Base-by-base conservation (phyloP, 2,113 vertebrate species). In the Vulpes ferrilata region DNA sequence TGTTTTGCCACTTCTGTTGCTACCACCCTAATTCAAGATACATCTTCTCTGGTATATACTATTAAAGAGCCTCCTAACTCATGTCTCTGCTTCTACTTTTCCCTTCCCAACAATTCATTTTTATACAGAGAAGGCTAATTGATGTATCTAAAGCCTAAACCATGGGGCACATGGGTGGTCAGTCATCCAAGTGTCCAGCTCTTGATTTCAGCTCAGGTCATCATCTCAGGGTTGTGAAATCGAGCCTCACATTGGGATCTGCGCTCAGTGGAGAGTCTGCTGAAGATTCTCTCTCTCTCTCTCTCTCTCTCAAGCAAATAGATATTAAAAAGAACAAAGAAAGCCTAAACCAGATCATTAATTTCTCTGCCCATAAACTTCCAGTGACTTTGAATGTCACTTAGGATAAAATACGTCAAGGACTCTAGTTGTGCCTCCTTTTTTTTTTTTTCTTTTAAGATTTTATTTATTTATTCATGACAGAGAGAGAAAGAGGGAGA, bases 351-450 rank as follows among this genome's bases (percentile, higher is more conserved):
- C 30, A 67, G 65, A 27, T 78, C 22, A 57, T 90, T 79, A 67
- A 71, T 90, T 85, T 43, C n/a, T 86, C 64, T 80, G 19, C 55
- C 80, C n/a, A 79, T 55, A 79, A 73, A 9, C 55, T 71, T 85
- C 16, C 32, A 43, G 3, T 71, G 64, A 27, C 11, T 80, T 93
- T 64, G 27, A 55, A 27, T 64, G 20, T 85, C 62, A 90, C 53
- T 84, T 84, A n/a, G n/a, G 85, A 51, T 89, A 96, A 79, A 96
- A 85, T 93, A n/a, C 65, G 23, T 27, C 51, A 67, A 76, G 32
- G 23, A 51, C 27, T 82, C 22, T 60, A 59, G n/a, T 86, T 86
- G 27, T 85, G 32, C 25, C 5, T 62, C 32, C 10, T 79, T 64
- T 69, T 90, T 78, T 64, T 35, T 69, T 64, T 69, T 90, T 90